These are phyloP conservation scores for Oenanthe melanoleuca DNA, from an alignment of 2,113 vertebrate species.

Conservation along the genomic window DNA sequence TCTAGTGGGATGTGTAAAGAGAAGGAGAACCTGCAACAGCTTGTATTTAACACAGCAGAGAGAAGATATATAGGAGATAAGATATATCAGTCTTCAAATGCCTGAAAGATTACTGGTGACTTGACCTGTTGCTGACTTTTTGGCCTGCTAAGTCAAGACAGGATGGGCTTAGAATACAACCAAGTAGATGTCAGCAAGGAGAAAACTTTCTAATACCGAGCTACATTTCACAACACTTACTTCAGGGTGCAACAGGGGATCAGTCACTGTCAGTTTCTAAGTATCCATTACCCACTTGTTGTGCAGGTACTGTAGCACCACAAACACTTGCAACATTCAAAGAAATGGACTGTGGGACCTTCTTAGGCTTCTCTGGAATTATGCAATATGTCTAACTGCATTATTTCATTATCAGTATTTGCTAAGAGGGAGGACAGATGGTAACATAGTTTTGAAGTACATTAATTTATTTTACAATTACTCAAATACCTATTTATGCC, in stretches of 20 bases:
- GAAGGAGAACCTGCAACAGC: not conserved
- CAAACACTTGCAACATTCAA: not conserved
- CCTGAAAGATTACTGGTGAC: not conserved
- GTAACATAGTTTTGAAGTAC: not conserved
- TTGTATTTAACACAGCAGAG: not conserved
- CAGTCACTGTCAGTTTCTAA: not conserved
- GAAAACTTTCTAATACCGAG: not conserved
- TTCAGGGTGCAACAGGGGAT: not conserved
- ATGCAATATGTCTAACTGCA: not conserved
- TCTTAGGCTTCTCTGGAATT: not conserved
- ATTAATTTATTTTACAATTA: not conserved
- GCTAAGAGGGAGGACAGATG: not conserved
- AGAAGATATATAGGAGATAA: not conserved
- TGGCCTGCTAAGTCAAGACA: not conserved
- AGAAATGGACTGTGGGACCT: not conserved
- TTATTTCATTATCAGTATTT: not conserved
- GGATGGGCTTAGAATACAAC: not conserved
- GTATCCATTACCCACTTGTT: not conserved
- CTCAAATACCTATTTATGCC: not conserved
- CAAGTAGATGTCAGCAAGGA: not conserved
- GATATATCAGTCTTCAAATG: not conserved
- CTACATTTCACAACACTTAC: not conserved
- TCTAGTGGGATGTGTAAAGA: constrained; percentile 26
- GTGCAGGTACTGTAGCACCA: not conserved
- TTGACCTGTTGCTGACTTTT: not conserved